Evolutionary conservation across 2,888 invertebrate genomes (phyloP).

Genomic region (Sarcophaga variegata): DNA sequence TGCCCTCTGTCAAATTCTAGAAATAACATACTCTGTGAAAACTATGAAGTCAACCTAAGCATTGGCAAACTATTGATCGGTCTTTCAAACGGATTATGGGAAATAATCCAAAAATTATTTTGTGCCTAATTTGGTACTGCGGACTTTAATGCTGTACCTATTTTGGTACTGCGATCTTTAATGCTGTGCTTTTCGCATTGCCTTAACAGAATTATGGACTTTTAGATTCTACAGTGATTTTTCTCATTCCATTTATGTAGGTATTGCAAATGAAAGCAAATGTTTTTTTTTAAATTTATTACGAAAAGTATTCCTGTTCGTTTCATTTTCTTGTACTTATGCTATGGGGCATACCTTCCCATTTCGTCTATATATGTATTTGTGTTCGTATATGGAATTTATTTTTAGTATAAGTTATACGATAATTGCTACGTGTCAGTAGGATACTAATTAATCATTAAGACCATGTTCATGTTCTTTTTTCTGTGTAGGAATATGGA

Average conservation of each 20-base stretch:
- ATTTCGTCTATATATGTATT: not conserved
- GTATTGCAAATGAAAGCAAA: not conserved
- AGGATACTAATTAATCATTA: constrained; percentile 65
- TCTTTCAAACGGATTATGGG: too few relatives aligned
- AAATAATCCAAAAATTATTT: too few relatives aligned
- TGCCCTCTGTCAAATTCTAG: too few relatives aligned
- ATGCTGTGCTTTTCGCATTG: too few relatives aligned
- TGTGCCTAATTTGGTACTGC: too few relatives aligned
- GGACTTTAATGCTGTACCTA: too few relatives aligned
- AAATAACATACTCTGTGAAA: too few relatives aligned
- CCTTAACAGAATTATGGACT: too few relatives aligned
- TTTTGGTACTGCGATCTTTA: too few relatives aligned
- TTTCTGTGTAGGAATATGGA: constrained; percentile 17
- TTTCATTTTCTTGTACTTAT: not conserved
- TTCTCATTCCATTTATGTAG: not conserved
- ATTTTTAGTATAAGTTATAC: constrained; percentile 10
- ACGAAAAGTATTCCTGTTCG: too few relatives aligned
- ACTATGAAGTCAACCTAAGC: too few relatives aligned
- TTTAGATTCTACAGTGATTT: not conserved
- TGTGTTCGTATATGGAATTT: not conserved
- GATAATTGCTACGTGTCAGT: constrained; percentile 59
- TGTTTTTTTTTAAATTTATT: not conserved
- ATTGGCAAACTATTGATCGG: too few relatives aligned
- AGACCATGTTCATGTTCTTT: constrained; percentile 33
- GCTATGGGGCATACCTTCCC: constrained; percentile 21